phyloP scores from a whole-genome alignment of 2,888 invertebrate genomes.

The Bombylius major region DNA sequence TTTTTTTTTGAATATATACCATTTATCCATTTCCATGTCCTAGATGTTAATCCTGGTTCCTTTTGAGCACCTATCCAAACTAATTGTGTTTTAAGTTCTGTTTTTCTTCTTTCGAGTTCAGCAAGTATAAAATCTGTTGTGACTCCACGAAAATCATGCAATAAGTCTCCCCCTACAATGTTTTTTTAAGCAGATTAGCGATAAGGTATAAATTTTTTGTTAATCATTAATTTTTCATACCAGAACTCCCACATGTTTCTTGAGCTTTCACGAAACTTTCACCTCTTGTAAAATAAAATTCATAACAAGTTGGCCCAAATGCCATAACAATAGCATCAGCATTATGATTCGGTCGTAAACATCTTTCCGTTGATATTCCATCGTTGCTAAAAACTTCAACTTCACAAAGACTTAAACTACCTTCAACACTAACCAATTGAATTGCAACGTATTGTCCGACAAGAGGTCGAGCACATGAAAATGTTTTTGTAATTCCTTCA shows the following conservation, averaged over 20 bases:
- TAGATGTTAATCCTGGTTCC: constrained; percentile 67
- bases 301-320: constrained; percentile 78
- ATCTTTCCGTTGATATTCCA: constrained; percentile 77
- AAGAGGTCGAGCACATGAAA: constrained; percentile 72
- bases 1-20: constrained; percentile 40
- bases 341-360: constrained; percentile 57
- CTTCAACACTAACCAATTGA: constrained; percentile 82
- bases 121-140: constrained; percentile 46
- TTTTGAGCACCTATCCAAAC: constrained; percentile 88
- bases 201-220: too few relatives aligned
- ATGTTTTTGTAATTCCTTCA: constrained; percentile 84
- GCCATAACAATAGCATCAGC: constrained; percentile 72
- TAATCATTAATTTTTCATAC: constrained; percentile 38
- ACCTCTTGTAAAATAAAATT: constrained; percentile 71
- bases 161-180: constrained; percentile 31
- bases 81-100: constrained; percentile 67
- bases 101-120: constrained; percentile 68
- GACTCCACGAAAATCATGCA: constrained; percentile 34
- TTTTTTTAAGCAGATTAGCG: too few relatives aligned
- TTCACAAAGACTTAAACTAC: constrained; percentile 79
- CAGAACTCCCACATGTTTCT: constrained; percentile 57
- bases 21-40: constrained; percentile 84
- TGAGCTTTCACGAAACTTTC: constrained; percentile 73
- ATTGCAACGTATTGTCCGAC: constrained; percentile 79
- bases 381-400: constrained; percentile 86